A percentile compares a stretch with the other conserved stretches of the same genome.
These are phyloP conservation scores for Macrotis lagotis DNA, from an alignment of 2,113 vertebrate species.

Conservation along the genomic window DNA sequence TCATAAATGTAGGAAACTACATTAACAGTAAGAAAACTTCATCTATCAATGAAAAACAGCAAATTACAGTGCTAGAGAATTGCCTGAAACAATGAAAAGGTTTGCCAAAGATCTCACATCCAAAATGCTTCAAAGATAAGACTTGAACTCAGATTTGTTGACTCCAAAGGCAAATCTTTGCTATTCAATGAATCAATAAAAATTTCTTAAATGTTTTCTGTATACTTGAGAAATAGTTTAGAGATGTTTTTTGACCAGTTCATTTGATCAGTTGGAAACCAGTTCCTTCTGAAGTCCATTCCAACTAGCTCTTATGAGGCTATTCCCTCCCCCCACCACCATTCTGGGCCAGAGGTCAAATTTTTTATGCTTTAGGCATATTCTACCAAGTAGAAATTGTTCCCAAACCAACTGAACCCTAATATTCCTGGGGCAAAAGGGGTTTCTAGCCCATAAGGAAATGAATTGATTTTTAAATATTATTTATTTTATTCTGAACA, in stretches of 20 bases:
- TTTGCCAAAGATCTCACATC: not conserved
- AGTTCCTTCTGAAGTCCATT: not conserved
- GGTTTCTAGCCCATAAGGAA: not conserved
- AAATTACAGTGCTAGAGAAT: not conserved
- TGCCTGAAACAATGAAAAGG: not conserved
- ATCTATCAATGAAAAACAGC: not conserved
- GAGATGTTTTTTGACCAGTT: not conserved
- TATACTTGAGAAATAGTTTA: not conserved
- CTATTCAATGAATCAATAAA: not conserved
- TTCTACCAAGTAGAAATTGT: not conserved
- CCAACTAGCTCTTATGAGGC: not conserved
- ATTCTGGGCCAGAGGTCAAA: not conserved
- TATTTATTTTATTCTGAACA: not conserved
- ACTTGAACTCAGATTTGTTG: not conserved
- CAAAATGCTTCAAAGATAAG: not conserved
- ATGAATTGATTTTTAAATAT: not conserved
- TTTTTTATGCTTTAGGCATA: not conserved
- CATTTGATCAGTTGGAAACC: not conserved
- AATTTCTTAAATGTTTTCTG: not conserved
- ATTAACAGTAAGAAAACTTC: not conserved
- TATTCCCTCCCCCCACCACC: not conserved
- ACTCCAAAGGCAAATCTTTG: not conserved
- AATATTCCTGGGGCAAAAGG: not conserved
- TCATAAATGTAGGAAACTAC: not conserved
- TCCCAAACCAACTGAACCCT: not conserved